These are phyloP conservation scores for Cygnus atratus DNA, from an alignment of 2,113 vertebrate species.

Conservation along the genomic window DNA sequence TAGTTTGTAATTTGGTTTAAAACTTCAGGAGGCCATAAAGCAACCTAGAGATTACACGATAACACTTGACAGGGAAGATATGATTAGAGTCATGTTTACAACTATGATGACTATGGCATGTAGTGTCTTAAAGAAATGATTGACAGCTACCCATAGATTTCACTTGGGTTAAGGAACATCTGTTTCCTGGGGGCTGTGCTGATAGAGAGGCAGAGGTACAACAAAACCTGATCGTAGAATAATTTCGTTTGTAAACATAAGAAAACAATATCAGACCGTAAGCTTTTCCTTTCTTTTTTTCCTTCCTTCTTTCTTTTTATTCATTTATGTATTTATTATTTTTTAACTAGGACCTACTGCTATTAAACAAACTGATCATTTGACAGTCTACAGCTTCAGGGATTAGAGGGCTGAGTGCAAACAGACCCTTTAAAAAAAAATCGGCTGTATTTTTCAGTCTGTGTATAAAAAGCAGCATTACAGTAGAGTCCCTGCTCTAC, in stretches of 20 bases:
- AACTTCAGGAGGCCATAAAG: conserved; percentile 17
- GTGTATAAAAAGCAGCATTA: neutral
- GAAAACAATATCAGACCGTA: neutral
- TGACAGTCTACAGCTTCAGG: neutral
- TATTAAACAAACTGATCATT: neutral
- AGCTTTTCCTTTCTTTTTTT: neutral
- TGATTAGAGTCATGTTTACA: conserved; percentile 18
- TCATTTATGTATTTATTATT: neutral
- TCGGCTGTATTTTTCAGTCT: neutral
- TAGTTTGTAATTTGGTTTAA: conserved; percentile 8
- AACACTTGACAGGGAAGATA: conserved; percentile 37
- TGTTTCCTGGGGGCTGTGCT: neutral
- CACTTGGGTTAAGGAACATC: neutral
- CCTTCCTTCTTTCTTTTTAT: neutral
- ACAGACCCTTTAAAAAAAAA: neutral
- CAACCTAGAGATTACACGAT: neutral
- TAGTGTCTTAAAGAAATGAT: conserved; percentile 12
- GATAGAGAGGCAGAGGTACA: neutral
- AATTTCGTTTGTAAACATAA: neutral
- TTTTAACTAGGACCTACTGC: neutral
- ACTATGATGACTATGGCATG: neutral
- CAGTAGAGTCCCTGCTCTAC: neutral
- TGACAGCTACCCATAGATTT: neutral
- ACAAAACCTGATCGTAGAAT: neutral
- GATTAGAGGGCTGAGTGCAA: neutral